phyloP scores from a whole-genome alignment of 2,113 vertebrate genomes.

The Alouatta palliata region DNA sequence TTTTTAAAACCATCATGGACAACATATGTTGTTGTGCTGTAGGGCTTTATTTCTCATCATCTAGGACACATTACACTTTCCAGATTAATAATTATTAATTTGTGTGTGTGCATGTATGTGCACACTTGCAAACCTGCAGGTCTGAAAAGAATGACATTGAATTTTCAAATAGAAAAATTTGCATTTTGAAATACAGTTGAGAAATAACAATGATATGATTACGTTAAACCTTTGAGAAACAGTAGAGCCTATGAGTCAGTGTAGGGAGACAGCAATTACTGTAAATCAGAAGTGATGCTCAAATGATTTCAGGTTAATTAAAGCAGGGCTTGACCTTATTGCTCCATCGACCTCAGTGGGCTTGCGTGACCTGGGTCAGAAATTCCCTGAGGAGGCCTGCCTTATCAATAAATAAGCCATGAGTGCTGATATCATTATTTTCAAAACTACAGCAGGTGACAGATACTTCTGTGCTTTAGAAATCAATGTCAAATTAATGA shows the following conservation, averaged over 20 bases:
- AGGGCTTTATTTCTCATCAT: not conserved
- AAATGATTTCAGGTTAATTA: slow-evolving; percentile 60
- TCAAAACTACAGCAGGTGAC: not conserved
- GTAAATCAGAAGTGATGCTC: slow-evolving; percentile 49
- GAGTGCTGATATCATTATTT: not conserved
- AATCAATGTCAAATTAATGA: not conserved
- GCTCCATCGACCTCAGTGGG: not conserved
- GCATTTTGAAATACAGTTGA: not conserved
- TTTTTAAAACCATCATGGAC: not conserved
- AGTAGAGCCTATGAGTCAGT: not conserved
- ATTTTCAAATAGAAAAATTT: not conserved
- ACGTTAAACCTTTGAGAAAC: not conserved
- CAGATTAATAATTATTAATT: not conserved
- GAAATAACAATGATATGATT: not conserved
- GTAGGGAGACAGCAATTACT: not conserved
- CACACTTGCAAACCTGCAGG: accelerated
- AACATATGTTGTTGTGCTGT: accelerated
- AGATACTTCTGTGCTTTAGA: not conserved
- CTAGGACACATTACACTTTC: accelerated
- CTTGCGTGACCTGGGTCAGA: slow-evolving; percentile 72
- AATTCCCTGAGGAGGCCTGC: not conserved
- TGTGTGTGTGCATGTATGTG: accelerated
- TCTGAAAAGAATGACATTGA: not conserved
- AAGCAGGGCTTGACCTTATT: slow-evolving; percentile 52
- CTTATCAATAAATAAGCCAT: not conserved